A percentile compares a stretch with the other conserved stretches of the same genome.
phyloP scores from a whole-genome alignment of 2,888 invertebrate species.

The Lithosia quadra region DNA sequence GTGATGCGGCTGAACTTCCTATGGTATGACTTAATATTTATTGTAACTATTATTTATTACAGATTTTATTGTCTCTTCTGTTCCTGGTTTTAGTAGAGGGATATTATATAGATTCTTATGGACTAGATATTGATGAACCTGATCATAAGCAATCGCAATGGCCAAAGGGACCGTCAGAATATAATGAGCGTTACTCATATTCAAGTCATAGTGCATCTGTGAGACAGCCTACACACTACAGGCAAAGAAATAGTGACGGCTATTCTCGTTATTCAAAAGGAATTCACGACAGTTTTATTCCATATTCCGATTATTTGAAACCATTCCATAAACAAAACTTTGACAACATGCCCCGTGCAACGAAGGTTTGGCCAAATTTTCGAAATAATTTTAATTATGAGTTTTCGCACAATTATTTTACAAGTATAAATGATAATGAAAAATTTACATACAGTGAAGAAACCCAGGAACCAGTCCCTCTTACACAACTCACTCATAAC shows the following conservation, averaged over 20 bases:
- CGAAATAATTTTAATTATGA: neutral
- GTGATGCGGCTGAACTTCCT: too few species aligned
- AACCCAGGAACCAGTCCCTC: neutral
- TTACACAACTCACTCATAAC: neutral
- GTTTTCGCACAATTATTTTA: neutral
- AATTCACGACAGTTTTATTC: neutral
- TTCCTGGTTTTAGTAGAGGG: conserved; percentile 1
- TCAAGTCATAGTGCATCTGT: neutral
- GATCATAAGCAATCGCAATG: neutral
- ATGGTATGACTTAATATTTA: neutral
- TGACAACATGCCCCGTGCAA: neutral
- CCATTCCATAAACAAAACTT: neutral
- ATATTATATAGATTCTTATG: conserved; percentile 3
- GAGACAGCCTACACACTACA: neutral
- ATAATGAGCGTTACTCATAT: neutral
- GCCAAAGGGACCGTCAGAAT: neutral
- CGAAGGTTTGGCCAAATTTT: neutral
- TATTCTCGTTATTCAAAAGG: neutral
- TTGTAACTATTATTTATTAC: neutral
- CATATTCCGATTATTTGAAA: neutral
- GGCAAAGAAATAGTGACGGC: neutral
- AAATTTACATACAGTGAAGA: neutral
- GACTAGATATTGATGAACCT: neutral
- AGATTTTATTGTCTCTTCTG: conserved; percentile 2
- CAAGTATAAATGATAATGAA: neutral